Percentiles rank a stretch among this genome's conserved stretches.
phyloP scores from a whole-genome alignment of 2,797 vertebrate genomes.

The Alcedo atthis region DNA sequence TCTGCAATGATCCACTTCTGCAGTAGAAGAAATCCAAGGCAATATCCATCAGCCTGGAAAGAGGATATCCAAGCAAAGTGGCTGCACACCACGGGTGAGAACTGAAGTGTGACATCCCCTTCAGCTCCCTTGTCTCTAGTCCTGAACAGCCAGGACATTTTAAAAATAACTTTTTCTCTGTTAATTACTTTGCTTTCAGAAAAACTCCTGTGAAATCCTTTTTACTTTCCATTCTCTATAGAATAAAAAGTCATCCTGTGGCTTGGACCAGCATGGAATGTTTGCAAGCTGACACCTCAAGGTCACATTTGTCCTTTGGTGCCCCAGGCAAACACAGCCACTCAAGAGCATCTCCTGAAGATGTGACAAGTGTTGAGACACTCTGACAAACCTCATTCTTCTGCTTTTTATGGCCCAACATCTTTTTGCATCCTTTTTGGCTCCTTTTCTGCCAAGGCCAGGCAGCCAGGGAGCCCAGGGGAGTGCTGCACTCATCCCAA shows the following conservation, averaged over 20 bases:
- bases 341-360: slow-evolving; percentile 6
- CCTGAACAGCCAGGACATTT: neutral
- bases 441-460: neutral
- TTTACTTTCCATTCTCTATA: neutral
- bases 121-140: neutral
- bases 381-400: neutral
- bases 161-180: neutral
- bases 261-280: neutral
- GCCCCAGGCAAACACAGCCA: neutral
- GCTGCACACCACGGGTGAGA: neutral
- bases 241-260: neutral
- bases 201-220: neutral
- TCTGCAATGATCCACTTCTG: slow-evolving; percentile 8
- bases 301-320: neutral
- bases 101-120: neutral
- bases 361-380: neutral
- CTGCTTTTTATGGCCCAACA: neutral
- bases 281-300: neutral
- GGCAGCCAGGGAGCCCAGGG: neutral
- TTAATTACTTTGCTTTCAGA: neutral
- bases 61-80: slow-evolving; percentile 21
- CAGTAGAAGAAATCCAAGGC: neutral
- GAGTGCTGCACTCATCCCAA: accelerated
- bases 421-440: neutral
- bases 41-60: slow-evolving; percentile 31